Evolutionary conservation across 2,797 vertebrate species (phyloP).

Genomic region (Pygocentrus nattereri): DNA sequence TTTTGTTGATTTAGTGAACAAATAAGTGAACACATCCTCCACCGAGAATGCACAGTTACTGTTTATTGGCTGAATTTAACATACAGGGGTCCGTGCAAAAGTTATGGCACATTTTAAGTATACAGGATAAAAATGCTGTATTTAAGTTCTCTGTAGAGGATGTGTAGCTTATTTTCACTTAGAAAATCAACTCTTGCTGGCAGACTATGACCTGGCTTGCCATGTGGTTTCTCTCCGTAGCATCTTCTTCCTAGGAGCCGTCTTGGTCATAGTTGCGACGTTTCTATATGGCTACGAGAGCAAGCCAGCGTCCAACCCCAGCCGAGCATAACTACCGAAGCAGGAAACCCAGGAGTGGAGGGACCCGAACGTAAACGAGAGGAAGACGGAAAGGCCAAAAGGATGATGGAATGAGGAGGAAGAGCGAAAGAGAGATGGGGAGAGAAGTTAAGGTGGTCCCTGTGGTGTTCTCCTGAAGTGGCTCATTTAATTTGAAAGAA

Average conservation of each 20-base stretch:
- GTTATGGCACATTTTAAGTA: too few species aligned
- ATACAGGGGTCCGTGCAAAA: too few species aligned
- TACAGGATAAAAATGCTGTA: too few species aligned
- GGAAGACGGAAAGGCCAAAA: slow-evolving; percentile 2
- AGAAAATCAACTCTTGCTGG: too few species aligned
- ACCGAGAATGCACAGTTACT: too few species aligned
- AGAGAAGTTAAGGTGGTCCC: not conserved
- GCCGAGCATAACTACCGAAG: slow-evolving; percentile 83
- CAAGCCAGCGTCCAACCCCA: slow-evolving; percentile 87
- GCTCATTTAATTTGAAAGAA: not conserved
- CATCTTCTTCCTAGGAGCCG: slow-evolving; percentile 92
- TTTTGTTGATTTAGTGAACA: too few species aligned
- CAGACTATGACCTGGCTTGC: too few species aligned
- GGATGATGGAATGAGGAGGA: not conserved
- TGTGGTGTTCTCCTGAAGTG: not conserved
- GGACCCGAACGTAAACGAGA: slow-evolving; percentile 18
- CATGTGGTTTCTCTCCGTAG: slow-evolving; percentile 75
- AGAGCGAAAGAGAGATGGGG: slow-evolving; percentile 18
- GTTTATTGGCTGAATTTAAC: too few species aligned
- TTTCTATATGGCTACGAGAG: slow-evolving; percentile 96
- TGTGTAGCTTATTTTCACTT: too few species aligned
- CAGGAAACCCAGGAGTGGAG: slow-evolving; percentile 28
- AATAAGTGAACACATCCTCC: too few species aligned
- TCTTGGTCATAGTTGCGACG: slow-evolving; percentile 94
- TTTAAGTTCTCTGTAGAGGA: too few species aligned